Base-by-base conservation (phyloP, 2,113 vertebrate genomes). In the Cyanistes caeruleus region DNA sequence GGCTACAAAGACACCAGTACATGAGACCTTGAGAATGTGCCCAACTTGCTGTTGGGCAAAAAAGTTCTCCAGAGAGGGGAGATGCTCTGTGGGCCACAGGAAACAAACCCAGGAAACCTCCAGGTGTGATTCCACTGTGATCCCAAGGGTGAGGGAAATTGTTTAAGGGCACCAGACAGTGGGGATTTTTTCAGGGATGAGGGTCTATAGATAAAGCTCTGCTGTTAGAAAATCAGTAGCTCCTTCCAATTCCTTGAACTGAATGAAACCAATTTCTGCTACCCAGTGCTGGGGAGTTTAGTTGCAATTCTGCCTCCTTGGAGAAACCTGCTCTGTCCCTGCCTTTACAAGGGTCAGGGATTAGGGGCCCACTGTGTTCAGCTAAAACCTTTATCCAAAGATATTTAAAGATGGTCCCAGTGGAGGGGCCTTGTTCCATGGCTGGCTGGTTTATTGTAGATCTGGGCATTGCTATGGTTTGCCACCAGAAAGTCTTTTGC, bases 401-500 rank as follows among this genome's bases (percentile, higher is more conserved):
- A 16, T 13, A 52, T 27, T 55, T 51, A 55, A 84, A 81, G 46
- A 23, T 15, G 13, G 12, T 87, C 15, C 18, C 46, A 44, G 39
- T 14, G 46, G 63, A 13, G 9, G 9, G 31, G 5, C 9, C 30
- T 55, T 41, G 10, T 37, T 9, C 39, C 16, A 11, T 35, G 43
- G 19, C 8, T 51, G 20, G 30, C 27, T 20, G 33, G 22, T 18
- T 76, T 30, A 39, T 3, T 25, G 4, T 11, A 22, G 51, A n/a
- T 18, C 13, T 55, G 18, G 10, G 10, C 60, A 78, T 20, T 43
- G 15, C 28, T 62, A 0, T 46, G 35, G 5, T 65, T 67, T 78
- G 60, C 69, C 39, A 59, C 0, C 0, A 60, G 43, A 28, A 3
- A 15, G 9, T 18, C 1, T 0, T 60, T 44, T 64, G 31, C 63